Percentiles rank a stretch among this genome's conserved stretches.
phyloP scores from a whole-genome alignment of 2,113 vertebrate species.

The Myxocyprinus asiaticus region DNA sequence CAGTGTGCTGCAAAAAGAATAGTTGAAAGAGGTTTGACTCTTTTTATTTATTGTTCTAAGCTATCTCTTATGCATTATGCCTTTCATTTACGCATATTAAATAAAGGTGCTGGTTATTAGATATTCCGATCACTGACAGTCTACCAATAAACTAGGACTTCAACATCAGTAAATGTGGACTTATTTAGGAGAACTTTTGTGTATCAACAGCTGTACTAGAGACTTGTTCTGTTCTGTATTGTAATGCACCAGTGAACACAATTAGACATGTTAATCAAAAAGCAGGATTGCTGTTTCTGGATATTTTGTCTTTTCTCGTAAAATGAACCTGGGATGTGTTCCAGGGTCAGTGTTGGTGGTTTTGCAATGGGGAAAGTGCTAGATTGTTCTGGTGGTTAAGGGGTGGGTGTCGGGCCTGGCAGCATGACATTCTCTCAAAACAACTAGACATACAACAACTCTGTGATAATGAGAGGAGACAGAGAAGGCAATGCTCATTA shows the following conservation, averaged over 20 bases:
- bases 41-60: no score
- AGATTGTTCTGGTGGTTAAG: conserved; percentile 10
- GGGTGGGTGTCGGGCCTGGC: background rate
- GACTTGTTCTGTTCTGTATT: background rate
- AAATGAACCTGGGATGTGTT: background rate
- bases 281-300: background rate
- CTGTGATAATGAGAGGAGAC: background rate
- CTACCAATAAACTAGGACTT: background rate
- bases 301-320: background rate
- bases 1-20: no score
- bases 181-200: background rate
- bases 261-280: background rate
- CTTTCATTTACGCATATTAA: no score
- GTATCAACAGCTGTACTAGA: no score
- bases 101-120: no score
- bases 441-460: background rate
- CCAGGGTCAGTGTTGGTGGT: background rate
- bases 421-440: background rate
- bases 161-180: background rate
- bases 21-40: no score
- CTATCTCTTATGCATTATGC: no score
- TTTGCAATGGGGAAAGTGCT: background rate
- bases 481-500: background rate
- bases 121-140: no score
- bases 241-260: background rate